phyloP scores from a whole-genome alignment of 2,797 vertebrate species.

The Rhinatrema bivittatum region DNA sequence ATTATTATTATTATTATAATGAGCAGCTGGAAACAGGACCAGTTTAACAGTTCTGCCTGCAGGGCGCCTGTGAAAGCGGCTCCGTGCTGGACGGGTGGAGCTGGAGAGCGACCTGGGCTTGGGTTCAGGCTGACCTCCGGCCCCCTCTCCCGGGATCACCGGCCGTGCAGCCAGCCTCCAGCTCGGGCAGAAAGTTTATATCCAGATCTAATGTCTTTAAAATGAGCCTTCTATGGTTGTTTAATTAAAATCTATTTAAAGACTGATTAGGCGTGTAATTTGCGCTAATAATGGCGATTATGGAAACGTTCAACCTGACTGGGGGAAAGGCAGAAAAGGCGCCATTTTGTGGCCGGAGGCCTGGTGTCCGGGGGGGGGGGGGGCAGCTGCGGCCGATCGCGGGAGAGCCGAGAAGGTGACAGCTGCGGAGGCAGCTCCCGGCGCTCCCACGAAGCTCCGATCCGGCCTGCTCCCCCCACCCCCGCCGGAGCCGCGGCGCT shows the following conservation, averaged over 20 bases:
- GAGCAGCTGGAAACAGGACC: no score
- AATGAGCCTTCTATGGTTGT: slow-evolving; percentile 47
- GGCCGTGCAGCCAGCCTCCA: no score
- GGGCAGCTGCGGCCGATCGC: no score
- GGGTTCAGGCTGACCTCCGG: no score
- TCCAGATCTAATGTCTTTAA: slow-evolving; percentile 43
- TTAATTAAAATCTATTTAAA: slow-evolving; percentile 57
- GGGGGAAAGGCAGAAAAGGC: slow-evolving; percentile 5
- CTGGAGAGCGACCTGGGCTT: no score
- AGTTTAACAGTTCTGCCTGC: no score
- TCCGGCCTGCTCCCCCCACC: no score
- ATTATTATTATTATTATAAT: no score
- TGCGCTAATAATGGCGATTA: slow-evolving; percentile 42
- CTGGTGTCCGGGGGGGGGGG: slow-evolving; percentile 16
- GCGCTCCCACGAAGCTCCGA: slow-evolving; percentile 41
- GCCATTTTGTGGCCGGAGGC: slow-evolving; percentile 24
- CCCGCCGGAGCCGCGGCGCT: no score
- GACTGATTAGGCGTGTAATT: slow-evolving; percentile 47
- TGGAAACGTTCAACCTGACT: slow-evolving; percentile 50
- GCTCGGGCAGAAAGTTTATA: slow-evolving; percentile 36
- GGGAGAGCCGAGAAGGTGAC: slow-evolving; percentile 84
- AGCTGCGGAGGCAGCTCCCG: slow-evolving; percentile 67
- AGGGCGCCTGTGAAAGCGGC: no score
- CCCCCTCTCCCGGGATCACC: no score
- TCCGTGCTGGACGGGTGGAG: no score